Conservation (phyloP, 2,797 vertebrate species). For the Chelidonichthys spinosus region DNA sequence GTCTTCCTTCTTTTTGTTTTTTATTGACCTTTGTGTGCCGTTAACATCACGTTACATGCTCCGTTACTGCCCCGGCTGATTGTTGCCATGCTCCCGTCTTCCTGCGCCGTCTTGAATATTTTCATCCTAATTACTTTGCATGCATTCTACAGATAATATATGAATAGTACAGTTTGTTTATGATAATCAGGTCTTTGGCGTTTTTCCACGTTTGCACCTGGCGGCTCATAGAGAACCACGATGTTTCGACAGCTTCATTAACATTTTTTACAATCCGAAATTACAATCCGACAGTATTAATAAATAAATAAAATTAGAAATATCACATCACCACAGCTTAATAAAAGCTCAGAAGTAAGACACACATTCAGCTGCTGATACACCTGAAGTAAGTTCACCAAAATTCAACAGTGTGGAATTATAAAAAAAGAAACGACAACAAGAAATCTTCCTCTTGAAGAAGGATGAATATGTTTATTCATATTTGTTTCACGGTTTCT, state of each 20-base stretch:
- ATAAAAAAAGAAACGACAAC: no score
- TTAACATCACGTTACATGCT: slow-evolving; percentile 21
- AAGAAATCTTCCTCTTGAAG: no score
- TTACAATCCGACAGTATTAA: slow-evolving; percentile 1
- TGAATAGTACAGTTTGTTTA: not conserved
- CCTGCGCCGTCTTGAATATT: not conserved
- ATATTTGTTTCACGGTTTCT: not conserved
- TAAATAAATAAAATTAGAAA: slow-evolving; percentile 1
- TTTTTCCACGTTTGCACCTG: not conserved
- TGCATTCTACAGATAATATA: not conserved
- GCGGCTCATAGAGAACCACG: not conserved
- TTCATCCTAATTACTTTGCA: not conserved
- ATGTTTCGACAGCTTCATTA: not conserved
- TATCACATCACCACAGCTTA: not conserved
- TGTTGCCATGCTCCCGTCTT: not conserved
- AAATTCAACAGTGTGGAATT: not conserved
- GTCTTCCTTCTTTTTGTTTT: slow-evolving; percentile 19
- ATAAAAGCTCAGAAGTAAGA: not conserved
- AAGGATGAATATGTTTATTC: no score
- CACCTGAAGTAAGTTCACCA: not conserved
- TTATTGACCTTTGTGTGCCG: slow-evolving; percentile 51
- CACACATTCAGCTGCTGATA: not conserved
- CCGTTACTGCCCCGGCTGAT: not conserved
- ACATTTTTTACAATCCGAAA: not conserved
- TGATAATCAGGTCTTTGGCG: not conserved